Conservation (phyloP, 2,888 invertebrate genomes). For the Frankliniella fusca region DNA sequence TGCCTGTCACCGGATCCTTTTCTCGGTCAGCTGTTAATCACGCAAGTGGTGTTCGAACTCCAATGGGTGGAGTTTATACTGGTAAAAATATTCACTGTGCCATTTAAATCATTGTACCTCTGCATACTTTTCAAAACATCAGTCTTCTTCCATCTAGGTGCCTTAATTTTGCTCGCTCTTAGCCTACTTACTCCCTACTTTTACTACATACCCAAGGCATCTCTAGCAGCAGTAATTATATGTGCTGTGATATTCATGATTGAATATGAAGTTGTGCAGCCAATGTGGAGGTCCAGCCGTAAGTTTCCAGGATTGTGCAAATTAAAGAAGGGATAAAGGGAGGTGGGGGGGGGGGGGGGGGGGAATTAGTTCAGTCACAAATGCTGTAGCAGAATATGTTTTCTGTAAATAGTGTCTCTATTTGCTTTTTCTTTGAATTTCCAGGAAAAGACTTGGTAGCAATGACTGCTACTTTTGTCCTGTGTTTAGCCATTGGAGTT, state of each 20-base stretch:
- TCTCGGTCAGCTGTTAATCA: constrained; percentile 90
- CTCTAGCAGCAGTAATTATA: constrained; percentile 89
- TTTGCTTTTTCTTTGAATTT: constrained; percentile 32
- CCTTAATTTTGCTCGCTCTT: constrained; percentile 74
- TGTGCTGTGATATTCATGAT: constrained; percentile 94
- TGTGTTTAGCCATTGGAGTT: constrained; percentile 76
- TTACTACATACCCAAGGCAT: constrained; percentile 80
- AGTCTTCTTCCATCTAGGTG: neutral
- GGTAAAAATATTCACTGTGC: constrained; percentile 47
- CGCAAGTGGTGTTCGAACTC: constrained; percentile 88
- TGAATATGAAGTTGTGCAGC: constrained; percentile 78
- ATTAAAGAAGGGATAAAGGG: neutral
- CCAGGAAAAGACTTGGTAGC: constrained; percentile 65
- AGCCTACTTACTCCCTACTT: constrained; percentile 84
- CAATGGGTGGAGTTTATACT: constrained; percentile 79
- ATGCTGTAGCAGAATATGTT: neutral
- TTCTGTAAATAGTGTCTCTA: constrained; percentile 27
- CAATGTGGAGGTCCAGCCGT: constrained; percentile 78
- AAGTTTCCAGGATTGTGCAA: constrained; percentile 45
- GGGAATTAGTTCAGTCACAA: too few species aligned
- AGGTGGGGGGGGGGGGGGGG: too few species aligned
- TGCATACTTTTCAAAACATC: neutral
- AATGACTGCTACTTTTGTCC: constrained; percentile 74
- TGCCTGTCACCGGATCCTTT: constrained; percentile 88
- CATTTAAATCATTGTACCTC: too few species aligned